Percentiles rank a stretch among this genome's conserved stretches.
phyloP scores from a whole-genome alignment of 2,113 vertebrate species.

The Apteryx owenii region DNA sequence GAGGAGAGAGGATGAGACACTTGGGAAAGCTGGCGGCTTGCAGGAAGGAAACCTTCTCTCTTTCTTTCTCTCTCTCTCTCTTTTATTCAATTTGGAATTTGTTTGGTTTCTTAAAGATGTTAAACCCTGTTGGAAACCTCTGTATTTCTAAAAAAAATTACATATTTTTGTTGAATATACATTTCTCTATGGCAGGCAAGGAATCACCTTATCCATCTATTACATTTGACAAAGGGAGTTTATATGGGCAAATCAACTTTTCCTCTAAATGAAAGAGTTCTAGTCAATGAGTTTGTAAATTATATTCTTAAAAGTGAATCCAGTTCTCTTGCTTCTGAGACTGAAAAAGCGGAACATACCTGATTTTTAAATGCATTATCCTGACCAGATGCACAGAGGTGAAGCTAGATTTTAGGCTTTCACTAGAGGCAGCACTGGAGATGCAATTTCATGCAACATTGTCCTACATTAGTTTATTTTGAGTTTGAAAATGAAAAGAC shows the following conservation, averaged over 20 bases:
- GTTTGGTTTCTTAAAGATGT: conserved; percentile 57
- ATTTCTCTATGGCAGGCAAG: not conserved
- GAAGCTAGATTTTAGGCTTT: conserved; percentile 45
- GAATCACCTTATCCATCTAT: not conserved
- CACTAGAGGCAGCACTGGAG: conserved; percentile 15
- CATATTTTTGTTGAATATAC: accelerated
- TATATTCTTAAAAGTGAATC: not conserved
- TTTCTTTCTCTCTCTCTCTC: not conserved
- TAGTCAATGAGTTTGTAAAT: conserved; percentile 23
- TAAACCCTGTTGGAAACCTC: not conserved
- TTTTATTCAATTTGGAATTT: conserved; percentile 12
- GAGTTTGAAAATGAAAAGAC: conserved; percentile 47
- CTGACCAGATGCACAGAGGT: conserved; percentile 18
- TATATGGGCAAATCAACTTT: not conserved
- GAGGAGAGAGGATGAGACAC: conserved; percentile 70
- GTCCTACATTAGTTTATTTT: conserved; percentile 56
- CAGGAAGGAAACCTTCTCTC: conserved; percentile 46
- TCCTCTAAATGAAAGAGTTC: not conserved
- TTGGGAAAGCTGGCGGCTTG: conserved; percentile 62
- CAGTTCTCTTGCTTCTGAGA: not conserved
- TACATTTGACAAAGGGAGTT: not conserved
- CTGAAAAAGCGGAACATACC: not conserved
- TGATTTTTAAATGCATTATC: conserved; percentile 50
- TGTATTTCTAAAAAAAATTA: not conserved
- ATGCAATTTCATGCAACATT: conserved; percentile 49